Evolutionary conservation across 2,113 vertebrate genomes (phyloP), one percentile per base, ranked within the genome.

Genomic region (Cavia porcellus): DNA sequence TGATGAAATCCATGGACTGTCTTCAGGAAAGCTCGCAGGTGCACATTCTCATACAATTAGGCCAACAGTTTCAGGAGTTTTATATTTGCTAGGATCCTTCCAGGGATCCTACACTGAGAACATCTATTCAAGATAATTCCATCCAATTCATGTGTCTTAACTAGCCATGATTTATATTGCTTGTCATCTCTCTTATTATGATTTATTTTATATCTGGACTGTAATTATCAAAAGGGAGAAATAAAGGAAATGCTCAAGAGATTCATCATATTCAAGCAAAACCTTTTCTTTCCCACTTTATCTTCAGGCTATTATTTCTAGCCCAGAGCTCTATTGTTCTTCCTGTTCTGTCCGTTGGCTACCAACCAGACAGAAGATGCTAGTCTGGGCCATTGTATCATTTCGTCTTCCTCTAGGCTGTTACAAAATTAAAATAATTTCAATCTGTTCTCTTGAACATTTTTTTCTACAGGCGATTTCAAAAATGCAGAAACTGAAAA

Each of bases 131-230:
- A 59, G 68, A 95, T 88, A 96, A 93, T 90, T 79, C 62, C 45
- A 62, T 96, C 22, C 85, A 81, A 74, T 85, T 92, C 64, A 19
- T 95, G 68, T 92, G 70, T 95, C 94, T 96, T 90, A 92, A 93
- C n/a, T 92, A 96, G 92, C 70, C 81, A 47, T 97, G 86, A 97
- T 96, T 97, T 96, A 93, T 97, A 86, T 57, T 79, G n/a, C 92
- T 96, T 96, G 92, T 95, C 94, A 86, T 90, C 19, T 87, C 86
- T 84, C 85, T 89, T 79, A 50, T 88, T 95, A 86, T 95, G 82
- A 95, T 92, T 97, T 98, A 70, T 96, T 96, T 98, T 97, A 90
- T 97, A 97, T 94, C 95, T 97, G 92, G 70, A 88, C 84, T 96
- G 66, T 95, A 96, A 95, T 93, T 96, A 96, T 96, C 90, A 84